These are phyloP conservation scores for Salvelinus alpinus DNA, from an alignment of 2,113 vertebrate genomes.

Conservation along the genomic window DNA sequence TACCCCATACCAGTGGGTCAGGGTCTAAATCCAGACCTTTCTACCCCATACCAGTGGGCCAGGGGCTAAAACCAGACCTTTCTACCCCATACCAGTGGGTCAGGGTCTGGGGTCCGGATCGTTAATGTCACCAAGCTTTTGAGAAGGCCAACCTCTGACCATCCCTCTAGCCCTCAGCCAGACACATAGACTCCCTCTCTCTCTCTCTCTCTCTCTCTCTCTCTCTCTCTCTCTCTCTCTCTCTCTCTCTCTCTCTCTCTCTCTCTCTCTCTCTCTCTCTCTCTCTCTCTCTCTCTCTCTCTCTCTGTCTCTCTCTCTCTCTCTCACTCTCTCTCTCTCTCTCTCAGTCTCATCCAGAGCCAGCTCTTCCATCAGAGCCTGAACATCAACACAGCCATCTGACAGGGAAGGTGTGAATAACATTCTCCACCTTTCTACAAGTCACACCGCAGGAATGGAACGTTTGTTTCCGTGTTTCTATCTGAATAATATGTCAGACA, in stretches of 20 bases:
- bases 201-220: not conserved
- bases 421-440: slow-evolving; percentile 21
- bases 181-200: too few relatives aligned
- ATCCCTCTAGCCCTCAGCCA: too few relatives aligned
- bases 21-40: too few relatives aligned
- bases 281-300: too few relatives aligned
- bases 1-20: too few relatives aligned
- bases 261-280: too few relatives aligned
- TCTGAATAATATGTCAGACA: slow-evolving; percentile 16
- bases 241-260: too few relatives aligned
- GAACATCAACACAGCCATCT: slow-evolving; percentile 8
- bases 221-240: too few relatives aligned
- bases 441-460: slow-evolving; percentile 29
- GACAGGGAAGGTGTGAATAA: slow-evolving; percentile 20
- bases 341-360: slow-evolving; percentile 1
- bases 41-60: too few relatives aligned
- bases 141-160: not conserved
- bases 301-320: not conserved
- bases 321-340: not conserved
- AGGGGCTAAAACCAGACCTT: too few relatives aligned
- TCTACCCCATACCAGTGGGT: too few relatives aligned
- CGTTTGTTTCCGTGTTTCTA: slow-evolving; percentile 25
- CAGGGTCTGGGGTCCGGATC: too few relatives aligned
- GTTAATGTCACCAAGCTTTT: not conserved
- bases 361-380: slow-evolving; percentile 7